phyloP scores from a whole-genome alignment of 2,113 vertebrate genomes.

The Rhipidura dahli region DNA sequence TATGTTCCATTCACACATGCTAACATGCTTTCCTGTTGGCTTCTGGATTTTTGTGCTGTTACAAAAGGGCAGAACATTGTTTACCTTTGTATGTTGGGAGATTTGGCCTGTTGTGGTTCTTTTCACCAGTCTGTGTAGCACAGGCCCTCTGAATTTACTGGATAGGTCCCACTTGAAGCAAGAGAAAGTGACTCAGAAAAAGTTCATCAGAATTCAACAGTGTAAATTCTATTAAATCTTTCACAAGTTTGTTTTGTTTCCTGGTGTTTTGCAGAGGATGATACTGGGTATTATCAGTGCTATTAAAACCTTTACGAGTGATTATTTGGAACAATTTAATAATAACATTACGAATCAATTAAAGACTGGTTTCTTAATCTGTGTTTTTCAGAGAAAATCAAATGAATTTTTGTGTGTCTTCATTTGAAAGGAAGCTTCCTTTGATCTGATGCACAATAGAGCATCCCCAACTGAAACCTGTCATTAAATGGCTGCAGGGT shows the following conservation, averaged over 20 bases:
- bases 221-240: background rate
- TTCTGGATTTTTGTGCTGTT: background rate
- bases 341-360: background rate
- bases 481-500: background rate
- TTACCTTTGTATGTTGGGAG: background rate
- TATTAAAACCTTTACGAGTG: background rate
- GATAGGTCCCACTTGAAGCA: background rate
- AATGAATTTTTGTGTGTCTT: background rate
- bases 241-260: background rate
- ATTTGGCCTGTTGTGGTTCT: fast-evolving
- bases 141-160: background rate
- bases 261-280: background rate
- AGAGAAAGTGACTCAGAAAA: background rate
- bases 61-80: background rate
- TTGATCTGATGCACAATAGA: conserved; percentile 6
- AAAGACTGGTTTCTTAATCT: background rate
- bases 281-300: background rate
- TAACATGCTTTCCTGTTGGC: background rate
- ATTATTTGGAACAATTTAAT: background rate
- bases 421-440: background rate
- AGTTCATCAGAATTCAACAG: background rate
- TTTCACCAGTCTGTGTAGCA: background rate
- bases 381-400: background rate
- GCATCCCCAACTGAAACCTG: background rate
- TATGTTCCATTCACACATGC: background rate